Evolutionary conservation across 2,797 vertebrate species (phyloP).

Genomic region (Fratercula arctica): DNA sequence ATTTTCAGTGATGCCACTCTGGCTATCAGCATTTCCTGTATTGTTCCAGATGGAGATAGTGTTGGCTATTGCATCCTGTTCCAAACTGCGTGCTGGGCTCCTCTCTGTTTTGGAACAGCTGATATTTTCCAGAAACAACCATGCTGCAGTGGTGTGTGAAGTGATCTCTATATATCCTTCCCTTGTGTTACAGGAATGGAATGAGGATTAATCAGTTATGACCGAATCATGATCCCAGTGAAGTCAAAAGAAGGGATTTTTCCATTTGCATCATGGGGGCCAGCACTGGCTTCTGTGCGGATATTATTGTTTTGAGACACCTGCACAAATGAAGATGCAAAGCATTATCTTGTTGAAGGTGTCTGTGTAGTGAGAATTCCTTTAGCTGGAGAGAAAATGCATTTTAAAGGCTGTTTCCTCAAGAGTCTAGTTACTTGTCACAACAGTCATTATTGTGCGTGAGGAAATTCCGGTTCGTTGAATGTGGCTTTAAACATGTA

Average conservation of each 20-base stretch:
- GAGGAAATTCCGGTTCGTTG: neutral
- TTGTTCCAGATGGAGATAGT: constrained; percentile 31
- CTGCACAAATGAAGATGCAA: neutral
- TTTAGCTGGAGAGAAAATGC: neutral
- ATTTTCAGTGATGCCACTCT: constrained; percentile 38
- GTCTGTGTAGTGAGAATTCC: neutral
- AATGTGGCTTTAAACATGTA: neutral
- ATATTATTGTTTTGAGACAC: neutral
- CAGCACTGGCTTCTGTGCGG: neutral
- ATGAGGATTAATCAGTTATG: constrained; percentile 29
- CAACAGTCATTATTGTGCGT: neutral
- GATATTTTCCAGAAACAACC: constrained; percentile 36
- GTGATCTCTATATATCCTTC: neutral
- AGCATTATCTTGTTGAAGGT: neutral
- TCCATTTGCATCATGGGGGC: neutral
- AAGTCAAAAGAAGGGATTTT: neutral
- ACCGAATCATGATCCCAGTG: neutral
- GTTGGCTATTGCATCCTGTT: neutral
- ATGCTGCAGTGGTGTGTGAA: neutral
- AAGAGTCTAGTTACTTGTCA: neutral
- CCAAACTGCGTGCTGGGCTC: neutral
- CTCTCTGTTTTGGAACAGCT: constrained; percentile 11
- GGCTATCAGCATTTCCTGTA: constrained; percentile 36
- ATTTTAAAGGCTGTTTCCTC: neutral
- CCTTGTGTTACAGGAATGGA: constrained; percentile 35